phyloP scores from a whole-genome alignment of 2,113 vertebrate genomes.

The Sapajus apella region DNA sequence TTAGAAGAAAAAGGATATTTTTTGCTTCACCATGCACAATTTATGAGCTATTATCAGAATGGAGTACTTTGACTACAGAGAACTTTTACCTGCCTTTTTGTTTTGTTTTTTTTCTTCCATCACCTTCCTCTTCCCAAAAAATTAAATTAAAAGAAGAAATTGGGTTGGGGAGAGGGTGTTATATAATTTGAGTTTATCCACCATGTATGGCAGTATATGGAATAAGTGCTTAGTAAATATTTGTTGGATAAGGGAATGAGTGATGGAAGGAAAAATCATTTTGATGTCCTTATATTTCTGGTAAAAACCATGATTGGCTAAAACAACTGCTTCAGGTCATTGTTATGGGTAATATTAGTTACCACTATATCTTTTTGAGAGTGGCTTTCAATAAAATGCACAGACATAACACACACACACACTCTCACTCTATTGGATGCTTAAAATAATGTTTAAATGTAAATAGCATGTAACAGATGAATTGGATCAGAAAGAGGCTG shows the following conservation, averaged over 20 bases:
- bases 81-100: neutral
- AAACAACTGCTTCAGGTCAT: neutral
- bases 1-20: neutral
- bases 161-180: neutral
- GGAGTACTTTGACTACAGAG: neutral
- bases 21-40: neutral
- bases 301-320: neutral
- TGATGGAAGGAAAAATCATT: neutral
- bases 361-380: neutral
- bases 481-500: neutral
- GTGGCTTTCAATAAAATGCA: neutral
- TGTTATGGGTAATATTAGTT: neutral
- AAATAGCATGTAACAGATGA: neutral
- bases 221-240: neutral
- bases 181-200: neutral
- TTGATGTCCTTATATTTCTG: neutral
- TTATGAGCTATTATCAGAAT: neutral
- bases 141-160: constrained; percentile 10
- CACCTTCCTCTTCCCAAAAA: neutral
- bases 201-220: neutral
- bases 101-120: neutral
- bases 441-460: constrained; percentile 13
- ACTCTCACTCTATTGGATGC: neutral
- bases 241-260: neutral
- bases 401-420: neutral